These are phyloP conservation scores for Beroe ovata DNA, from an alignment of 37 sponge, comb jelly and placozoan species.

Conservation along the genomic window DNA sequence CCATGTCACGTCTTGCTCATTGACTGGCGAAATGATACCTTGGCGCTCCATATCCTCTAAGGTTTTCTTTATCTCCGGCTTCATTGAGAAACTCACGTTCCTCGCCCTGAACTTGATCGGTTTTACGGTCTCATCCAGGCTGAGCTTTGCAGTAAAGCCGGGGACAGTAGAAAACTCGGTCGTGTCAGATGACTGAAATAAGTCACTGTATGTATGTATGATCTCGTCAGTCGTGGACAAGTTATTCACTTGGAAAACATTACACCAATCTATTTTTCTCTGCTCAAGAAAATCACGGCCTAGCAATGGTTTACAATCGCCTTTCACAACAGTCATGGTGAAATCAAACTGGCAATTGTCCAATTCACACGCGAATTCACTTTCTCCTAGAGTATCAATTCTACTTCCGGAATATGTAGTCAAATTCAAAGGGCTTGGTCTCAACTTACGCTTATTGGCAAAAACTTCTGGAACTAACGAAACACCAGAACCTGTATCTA, in stretches of 20 bases:
- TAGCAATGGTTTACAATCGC: conserved; percentile 42
- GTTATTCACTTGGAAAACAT: conserved; percentile 25
- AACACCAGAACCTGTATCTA: not conserved
- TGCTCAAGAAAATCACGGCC: conserved; percentile 64
- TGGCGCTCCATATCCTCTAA: conserved; percentile 50
- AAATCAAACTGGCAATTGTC: not conserved
- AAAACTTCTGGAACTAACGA: not conserved
- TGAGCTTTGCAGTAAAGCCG: not conserved
- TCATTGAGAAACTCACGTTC: conserved; percentile 60
- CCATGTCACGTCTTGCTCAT: conserved; percentile 67
- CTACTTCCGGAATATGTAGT: conserved; percentile 67
- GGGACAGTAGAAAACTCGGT: not conserved
- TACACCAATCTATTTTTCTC: conserved; percentile 60
- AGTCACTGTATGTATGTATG: not conserved
- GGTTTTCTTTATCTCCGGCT: conserved; percentile 44
- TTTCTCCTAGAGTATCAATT: conserved; percentile 65
- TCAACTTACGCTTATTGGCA: not conserved
- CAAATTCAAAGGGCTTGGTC: not conserved
- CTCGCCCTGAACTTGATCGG: not conserved
- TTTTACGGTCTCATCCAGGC: not conserved
- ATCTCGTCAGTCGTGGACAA: not conserved
- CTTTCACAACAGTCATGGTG: conserved; percentile 53
- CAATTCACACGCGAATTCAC: not conserved
- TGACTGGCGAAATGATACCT: conserved; percentile 60
- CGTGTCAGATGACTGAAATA: not conserved